Evolutionary conservation across 2,888 invertebrate genomes (phyloP), one percentile per base, ranked within the genome.

Genomic region (Monopis laevigella): DNA sequence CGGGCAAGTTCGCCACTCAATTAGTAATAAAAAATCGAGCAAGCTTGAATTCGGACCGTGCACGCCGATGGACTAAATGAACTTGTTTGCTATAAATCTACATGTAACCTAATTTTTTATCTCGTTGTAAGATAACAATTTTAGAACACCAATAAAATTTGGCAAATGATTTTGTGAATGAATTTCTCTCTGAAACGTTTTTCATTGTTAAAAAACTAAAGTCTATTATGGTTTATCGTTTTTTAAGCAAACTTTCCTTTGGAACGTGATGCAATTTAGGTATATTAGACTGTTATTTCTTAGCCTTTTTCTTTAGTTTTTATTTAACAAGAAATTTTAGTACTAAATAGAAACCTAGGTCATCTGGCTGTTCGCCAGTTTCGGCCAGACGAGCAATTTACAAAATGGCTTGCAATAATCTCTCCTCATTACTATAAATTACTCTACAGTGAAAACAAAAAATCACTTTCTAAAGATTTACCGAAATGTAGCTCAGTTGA

Each of bases 21-120:
- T n/a, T n/a, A n/a, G n/a, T n/a, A n/a, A n/a, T n/a, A 75, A 74
- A 77, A 75, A 77, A 68, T 74, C 68, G 70, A 62, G 51, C 74
- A 72, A 73, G 73, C 73, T 74, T 69, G 69, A 62, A 64, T 55
- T 54, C 60, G 68, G 71, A 70, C 60, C 71, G 60, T 65, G 69
- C n/a, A n/a, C n/a, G 66, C 62, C 62, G 18, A 42, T n/a, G 10
- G 24, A 17, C 24, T 26, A 16, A 11, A 21, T 34, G 41, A 32
- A 32, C 42, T 34, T 19, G 29, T 42, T 28, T 35, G 36, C 36
- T 36, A 32, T 32, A 32, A 32, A 32, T 17, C 32, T 17, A 32
- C 32, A 32, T 32, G 32, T 36, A 36, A 36, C 36, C 36, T 21
- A 36, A 36, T 36, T 36, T 36, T 36, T 36, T 21, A 36, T 36